Conservation (phyloP, 2,797 vertebrate genomes). For the Galago senegalensis region DNA sequence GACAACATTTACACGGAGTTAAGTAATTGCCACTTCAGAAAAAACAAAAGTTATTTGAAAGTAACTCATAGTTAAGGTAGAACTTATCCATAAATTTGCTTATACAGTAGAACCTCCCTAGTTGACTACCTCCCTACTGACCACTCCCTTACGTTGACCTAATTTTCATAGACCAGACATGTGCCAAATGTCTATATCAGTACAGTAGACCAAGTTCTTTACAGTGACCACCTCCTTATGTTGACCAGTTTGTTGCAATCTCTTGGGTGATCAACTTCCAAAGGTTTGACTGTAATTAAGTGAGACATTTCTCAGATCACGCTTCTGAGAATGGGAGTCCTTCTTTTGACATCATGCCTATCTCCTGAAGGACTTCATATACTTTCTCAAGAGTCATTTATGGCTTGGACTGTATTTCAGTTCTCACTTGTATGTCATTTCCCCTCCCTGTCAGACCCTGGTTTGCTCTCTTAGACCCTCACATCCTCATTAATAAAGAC, state of each 20-base stretch:
- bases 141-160: too few relatives aligned
- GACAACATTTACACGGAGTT: background rate
- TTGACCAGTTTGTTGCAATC: too few relatives aligned
- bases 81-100: background rate
- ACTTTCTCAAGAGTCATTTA: background rate
- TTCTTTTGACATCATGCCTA: background rate
- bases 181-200: too few relatives aligned
- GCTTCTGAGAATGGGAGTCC: background rate
- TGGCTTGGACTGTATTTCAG: background rate
- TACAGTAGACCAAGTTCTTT: too few relatives aligned
- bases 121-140: too few relatives aligned
- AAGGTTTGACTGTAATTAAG: background rate
- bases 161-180: too few relatives aligned
- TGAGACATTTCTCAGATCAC: background rate
- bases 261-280: too few relatives aligned
- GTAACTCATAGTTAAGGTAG: background rate
- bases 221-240: too few relatives aligned
- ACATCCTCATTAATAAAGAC: background rate
- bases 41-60: conserved; percentile 50
- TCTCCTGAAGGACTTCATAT: background rate
- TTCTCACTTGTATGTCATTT: background rate
- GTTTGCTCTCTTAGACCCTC: background rate
- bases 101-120: background rate
- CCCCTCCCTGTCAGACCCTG: background rate
- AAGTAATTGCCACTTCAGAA: background rate